Percentiles rank a stretch among this genome's conserved stretches.
phyloP scores from a whole-genome alignment of 2,113 vertebrate species.

The Neofelis nebulosa region DNA sequence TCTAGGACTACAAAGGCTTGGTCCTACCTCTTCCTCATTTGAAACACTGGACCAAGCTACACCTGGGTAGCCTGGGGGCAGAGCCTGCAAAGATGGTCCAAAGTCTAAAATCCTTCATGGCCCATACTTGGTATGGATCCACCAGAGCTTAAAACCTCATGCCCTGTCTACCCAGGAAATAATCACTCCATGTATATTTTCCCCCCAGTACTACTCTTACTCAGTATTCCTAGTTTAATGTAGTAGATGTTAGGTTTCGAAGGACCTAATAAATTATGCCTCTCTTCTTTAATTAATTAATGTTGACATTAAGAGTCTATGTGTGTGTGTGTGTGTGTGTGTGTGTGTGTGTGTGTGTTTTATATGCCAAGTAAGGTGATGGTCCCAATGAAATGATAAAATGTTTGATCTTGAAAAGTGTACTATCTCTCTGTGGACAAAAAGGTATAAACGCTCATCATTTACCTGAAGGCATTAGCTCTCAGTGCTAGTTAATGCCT shows the following conservation, averaged over 20 bases:
- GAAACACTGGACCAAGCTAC: background rate
- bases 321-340: too few species aligned
- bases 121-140: background rate
- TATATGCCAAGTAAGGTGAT: background rate
- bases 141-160: background rate
- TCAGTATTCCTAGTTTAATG: background rate
- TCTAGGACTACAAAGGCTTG: background rate
- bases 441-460: background rate
- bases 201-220: background rate
- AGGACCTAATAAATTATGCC: background rate
- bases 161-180: background rate
- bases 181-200: background rate
- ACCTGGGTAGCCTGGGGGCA: background rate
- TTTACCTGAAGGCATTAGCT: background rate
- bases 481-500: background rate
- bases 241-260: background rate
- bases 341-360: background rate
- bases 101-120: background rate
- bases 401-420: background rate
- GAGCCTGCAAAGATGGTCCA: background rate
- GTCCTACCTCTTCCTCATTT: background rate
- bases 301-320: conserved; percentile 7
- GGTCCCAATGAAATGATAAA: background rate
- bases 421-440: background rate
- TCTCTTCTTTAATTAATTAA: background rate